Conservation (phyloP, 92 coral and sea anemone species). For the Metridium senile region DNA sequence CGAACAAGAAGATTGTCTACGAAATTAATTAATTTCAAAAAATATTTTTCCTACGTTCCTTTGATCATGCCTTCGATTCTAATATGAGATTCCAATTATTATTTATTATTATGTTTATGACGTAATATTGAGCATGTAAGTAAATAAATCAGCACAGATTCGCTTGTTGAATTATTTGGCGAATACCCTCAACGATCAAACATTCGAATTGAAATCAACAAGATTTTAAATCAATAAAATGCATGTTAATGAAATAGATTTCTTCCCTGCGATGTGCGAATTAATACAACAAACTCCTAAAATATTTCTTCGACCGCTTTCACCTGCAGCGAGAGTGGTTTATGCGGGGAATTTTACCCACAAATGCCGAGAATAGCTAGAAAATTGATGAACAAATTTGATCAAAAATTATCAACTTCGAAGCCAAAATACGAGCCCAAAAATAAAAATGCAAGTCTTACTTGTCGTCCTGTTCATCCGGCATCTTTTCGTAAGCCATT, state of each 20-base stretch:
- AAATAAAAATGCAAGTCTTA: background rate
- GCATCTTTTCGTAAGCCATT: constrained; percentile 81
- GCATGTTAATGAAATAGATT: background rate
- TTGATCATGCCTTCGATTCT: background rate
- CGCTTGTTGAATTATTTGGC: no score
- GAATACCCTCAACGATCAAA: background rate
- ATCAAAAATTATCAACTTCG: background rate
- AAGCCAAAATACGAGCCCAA: background rate
- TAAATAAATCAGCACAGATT: background rate
- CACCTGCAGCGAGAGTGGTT: constrained; percentile 13
- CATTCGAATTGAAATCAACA: background rate
- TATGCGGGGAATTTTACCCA: background rate
- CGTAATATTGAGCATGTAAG: background rate
- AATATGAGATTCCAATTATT: background rate
- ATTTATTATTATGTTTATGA: constrained; percentile 12
- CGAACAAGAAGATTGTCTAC: background rate
- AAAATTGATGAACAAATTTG: background rate
- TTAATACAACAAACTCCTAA: background rate
- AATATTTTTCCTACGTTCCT: background rate
- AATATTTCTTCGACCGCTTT: background rate
- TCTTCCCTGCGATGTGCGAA: background rate
- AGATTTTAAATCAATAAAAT: background rate
- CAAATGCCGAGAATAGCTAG: background rate
- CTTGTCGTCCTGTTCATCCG: constrained; percentile 62
- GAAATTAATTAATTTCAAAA: background rate